A percentile compares a stretch with the other conserved stretches of the same genome.
These are phyloP conservation scores for Apis cerana DNA, from an alignment of 1,140 invertebrate species.

Conservation along the genomic window DNA sequence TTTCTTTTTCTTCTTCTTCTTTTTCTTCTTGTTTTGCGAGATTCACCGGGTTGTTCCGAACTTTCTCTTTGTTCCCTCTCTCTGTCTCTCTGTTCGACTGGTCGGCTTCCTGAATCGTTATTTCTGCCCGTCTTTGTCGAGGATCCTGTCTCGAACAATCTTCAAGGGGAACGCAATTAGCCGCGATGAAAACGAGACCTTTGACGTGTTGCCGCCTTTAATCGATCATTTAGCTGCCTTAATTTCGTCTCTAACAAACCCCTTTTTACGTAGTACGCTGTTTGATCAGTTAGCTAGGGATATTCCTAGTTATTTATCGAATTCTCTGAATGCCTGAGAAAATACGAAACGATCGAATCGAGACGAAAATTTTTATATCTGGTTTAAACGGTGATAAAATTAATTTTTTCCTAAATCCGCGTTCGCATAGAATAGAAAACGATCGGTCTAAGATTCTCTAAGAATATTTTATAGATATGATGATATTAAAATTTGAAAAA, in stretches of 20 bases:
- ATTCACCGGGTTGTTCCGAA: neutral
- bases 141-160: neutral
- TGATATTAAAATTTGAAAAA: no score
- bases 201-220: constrained; percentile 32
- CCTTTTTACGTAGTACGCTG: neutral
- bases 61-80: neutral
- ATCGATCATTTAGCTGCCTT: constrained; percentile 41
- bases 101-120: constrained; percentile 12
- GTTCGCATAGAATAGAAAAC: no score
- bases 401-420: no score
- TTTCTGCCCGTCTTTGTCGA: neutral
- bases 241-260: neutral
- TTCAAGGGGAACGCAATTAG: constrained; percentile 18
- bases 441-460: no score
- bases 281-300: neutral
- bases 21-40: neutral
- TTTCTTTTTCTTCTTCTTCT: neutral
- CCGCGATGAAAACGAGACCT: constrained; percentile 17
- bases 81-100: neutral
- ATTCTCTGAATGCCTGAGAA: no score
- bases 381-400: no score
- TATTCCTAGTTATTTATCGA: no score
- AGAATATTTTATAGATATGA: no score
- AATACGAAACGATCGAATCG: no score
- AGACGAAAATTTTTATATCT: no score